Conservation (phyloP, 1,140 invertebrate species). For the Polypedilum vanderplanki region DNA sequence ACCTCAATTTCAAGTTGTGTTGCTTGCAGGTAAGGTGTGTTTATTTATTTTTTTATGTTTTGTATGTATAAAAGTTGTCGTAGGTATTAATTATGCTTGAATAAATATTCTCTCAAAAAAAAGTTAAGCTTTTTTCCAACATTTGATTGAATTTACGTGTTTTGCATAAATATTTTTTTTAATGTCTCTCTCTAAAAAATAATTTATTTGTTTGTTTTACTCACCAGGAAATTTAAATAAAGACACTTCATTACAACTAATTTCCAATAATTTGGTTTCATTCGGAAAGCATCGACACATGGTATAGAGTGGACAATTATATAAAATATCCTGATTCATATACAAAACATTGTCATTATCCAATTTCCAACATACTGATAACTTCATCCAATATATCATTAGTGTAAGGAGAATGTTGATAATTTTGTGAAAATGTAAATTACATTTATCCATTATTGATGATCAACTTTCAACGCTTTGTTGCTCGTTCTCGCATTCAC, state of each 20-base stretch:
- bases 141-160: no score
- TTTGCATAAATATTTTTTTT: neutral
- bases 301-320: slow-evolving; percentile 53
- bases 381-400: slow-evolving; percentile 23
- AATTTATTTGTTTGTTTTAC: no score
- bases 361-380: slow-evolving; percentile 24
- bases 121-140: no score
- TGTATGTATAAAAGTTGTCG: no score
- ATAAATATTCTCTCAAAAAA: no score
- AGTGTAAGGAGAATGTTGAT: neutral
- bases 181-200: neutral
- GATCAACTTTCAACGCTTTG: neutral
- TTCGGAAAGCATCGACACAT: slow-evolving; percentile 56
- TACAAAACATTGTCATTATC: slow-evolving; percentile 17
- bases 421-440: slow-evolving; percentile 26
- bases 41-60: no score
- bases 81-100: no score
- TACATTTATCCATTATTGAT: slow-evolving; percentile 26
- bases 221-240: slow-evolving; percentile 55
- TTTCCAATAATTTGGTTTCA: slow-evolving; percentile 51
- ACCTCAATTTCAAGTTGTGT: no score
- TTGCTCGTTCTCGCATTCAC: no score
- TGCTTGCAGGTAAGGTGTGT: no score
- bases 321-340: slow-evolving; percentile 37
- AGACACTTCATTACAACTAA: slow-evolving; percentile 56